phyloP scores from a whole-genome alignment of 2,113 vertebrate species.

The Falcunculus frontatus region DNA sequence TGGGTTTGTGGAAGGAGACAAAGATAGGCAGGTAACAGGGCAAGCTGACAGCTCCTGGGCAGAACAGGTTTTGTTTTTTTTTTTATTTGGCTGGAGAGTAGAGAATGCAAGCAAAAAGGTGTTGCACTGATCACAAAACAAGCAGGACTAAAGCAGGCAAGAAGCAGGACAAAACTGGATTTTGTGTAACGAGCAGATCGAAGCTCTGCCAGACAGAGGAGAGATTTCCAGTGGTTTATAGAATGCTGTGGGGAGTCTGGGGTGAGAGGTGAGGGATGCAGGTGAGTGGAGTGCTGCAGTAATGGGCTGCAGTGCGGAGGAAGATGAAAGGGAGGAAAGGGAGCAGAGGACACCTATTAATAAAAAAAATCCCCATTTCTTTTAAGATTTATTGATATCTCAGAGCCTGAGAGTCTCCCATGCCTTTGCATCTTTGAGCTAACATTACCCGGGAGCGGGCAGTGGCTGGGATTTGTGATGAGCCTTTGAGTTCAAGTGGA shows the following conservation, averaged over 20 bases:
- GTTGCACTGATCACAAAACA: background rate
- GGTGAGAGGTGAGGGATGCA: background rate
- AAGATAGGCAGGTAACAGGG: background rate
- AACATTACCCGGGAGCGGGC: background rate
- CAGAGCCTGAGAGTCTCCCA: background rate
- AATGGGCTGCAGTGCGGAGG: background rate
- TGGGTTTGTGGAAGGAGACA: background rate
- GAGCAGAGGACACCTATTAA: background rate
- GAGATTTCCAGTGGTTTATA: background rate
- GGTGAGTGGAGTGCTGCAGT: background rate
- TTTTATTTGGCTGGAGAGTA: background rate
- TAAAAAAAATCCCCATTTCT: background rate
- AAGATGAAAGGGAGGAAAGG: background rate
- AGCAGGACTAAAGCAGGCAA: background rate
- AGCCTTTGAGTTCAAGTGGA: background rate
- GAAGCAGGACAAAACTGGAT: background rate
- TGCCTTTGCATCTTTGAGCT: background rate
- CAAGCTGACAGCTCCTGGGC: background rate
- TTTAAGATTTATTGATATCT: conserved; percentile 13
- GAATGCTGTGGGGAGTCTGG: background rate
- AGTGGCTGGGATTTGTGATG: background rate
- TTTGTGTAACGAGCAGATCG: background rate
- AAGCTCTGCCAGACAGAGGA: background rate
- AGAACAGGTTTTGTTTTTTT: background rate
- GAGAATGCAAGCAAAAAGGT: background rate